phyloP scores from a whole-genome alignment of 1,140 invertebrate species.

The Dreissena polymorpha region DNA sequence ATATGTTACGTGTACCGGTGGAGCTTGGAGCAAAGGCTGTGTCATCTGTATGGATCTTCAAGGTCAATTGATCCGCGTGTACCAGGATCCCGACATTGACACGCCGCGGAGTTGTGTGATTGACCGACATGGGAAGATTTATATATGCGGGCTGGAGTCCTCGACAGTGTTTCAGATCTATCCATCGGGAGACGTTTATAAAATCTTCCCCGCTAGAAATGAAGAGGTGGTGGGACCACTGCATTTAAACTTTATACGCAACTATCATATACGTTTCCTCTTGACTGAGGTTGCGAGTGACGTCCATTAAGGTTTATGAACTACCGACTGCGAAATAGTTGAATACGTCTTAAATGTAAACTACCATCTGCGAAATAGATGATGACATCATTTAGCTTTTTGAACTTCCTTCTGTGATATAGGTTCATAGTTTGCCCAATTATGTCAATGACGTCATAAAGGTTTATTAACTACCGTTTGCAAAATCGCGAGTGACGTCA shows the following conservation, averaged over 20 bases:
- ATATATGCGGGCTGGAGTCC: conserved; percentile 44
- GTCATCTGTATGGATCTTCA: conserved; percentile 24
- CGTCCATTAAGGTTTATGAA: conserved; percentile 30
- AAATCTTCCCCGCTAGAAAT: conserved; percentile 38
- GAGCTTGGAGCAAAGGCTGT: conserved; percentile 51
- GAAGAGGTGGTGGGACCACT: conserved; percentile 37
- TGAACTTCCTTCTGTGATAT: too few relatives aligned
- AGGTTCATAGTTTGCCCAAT: too few relatives aligned
- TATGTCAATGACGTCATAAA: too few relatives aligned
- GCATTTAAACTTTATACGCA: conserved; percentile 38
- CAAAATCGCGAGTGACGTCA: too few relatives aligned
- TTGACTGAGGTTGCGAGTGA: conserved; percentile 42
- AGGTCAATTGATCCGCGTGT: conserved; percentile 17
- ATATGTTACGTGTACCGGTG: conserved; percentile 48
- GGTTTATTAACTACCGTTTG: too few relatives aligned
- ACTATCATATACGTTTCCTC: conserved; percentile 42
- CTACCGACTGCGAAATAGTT: conserved; percentile 41
- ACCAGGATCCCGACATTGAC: conserved; percentile 43
- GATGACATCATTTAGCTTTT: too few relatives aligned
- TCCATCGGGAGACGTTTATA: conserved; percentile 11
- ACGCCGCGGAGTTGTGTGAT: conserved; percentile 36
- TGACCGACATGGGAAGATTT: conserved; percentile 42
- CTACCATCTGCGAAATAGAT: too few relatives aligned
- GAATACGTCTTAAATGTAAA: too few relatives aligned
- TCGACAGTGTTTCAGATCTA: conserved; percentile 41